A percentile compares a stretch with the other conserved stretches of the same genome.
These are phyloP conservation scores for Motacilla alba DNA, from an alignment of 2,113 vertebrate genomes.

Conservation along the genomic window DNA sequence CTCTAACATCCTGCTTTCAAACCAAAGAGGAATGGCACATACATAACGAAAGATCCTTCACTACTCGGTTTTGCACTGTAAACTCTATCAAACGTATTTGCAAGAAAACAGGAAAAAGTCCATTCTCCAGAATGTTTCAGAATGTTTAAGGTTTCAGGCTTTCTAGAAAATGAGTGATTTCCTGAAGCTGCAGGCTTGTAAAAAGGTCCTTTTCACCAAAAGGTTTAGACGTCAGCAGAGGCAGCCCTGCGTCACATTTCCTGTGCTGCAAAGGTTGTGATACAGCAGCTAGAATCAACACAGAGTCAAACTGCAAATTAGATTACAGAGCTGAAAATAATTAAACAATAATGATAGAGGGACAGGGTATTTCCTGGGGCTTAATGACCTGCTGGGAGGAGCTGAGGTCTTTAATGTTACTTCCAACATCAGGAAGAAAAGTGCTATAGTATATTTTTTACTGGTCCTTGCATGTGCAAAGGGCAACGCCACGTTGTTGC, in stretches of 20 bases:
- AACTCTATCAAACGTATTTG: slow-evolving; percentile 20
- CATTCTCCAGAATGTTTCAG: not conserved
- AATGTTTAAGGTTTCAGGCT: not conserved
- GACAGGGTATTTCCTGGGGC: slow-evolving; percentile 40
- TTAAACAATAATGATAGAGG: slow-evolving; percentile 39
- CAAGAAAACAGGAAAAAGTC: not conserved
- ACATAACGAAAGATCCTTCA: not conserved
- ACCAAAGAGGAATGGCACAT: not conserved
- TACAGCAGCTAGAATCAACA: slow-evolving; percentile 15
- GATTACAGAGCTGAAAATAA: slow-evolving; percentile 64
- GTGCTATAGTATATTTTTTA: not conserved
- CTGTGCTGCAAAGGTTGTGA: not conserved
- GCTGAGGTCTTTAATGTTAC: slow-evolving; percentile 17
- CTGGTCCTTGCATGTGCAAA: not conserved
- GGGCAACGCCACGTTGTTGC: not conserved
- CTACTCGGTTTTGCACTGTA: slow-evolving; percentile 29
- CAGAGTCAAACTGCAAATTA: slow-evolving; percentile 52
- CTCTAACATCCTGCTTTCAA: slow-evolving; percentile 43
- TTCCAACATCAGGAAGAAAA: slow-evolving; percentile 34
- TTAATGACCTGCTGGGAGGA: slow-evolving; percentile 56
- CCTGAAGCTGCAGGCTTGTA: not conserved
- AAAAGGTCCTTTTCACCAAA: not conserved
- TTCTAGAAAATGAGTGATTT: not conserved
- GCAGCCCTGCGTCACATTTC: not conserved
- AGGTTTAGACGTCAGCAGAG: not conserved